phyloP scores from a whole-genome alignment of 2,888 invertebrate genomes.

The Torymus auratus region DNA sequence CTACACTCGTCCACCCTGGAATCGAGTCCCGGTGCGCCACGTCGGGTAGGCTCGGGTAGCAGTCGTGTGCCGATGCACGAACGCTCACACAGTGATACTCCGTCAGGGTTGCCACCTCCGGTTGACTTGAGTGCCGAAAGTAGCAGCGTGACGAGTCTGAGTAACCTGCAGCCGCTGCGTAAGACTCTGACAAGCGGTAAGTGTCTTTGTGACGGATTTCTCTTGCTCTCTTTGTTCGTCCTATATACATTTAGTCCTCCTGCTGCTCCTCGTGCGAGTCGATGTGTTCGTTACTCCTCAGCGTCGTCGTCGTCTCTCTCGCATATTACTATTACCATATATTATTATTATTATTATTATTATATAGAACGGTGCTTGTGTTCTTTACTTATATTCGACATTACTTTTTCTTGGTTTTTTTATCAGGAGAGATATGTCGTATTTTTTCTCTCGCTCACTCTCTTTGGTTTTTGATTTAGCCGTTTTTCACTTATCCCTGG shows the following conservation, averaged over 20 bases:
- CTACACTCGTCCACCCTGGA: conserved; percentile 77
- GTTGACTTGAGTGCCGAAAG: conserved; percentile 96
- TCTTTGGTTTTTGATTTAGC: conserved; percentile 22
- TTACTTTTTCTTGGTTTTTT: conserved; percentile 13
- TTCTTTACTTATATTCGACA: conserved; percentile 2
- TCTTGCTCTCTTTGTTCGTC: not conserved
- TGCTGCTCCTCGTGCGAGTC: conserved; percentile 3
- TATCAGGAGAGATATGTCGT: conserved; percentile 25
- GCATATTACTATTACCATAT: conserved; percentile 34
- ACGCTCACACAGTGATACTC: conserved; percentile 93
- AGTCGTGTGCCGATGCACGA: conserved; percentile 84
- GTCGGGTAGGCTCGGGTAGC: conserved; percentile 79
- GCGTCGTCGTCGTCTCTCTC: conserved; percentile 56
- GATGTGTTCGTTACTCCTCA: conserved; percentile 27
- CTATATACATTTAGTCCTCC: not conserved
- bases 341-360: conserved; percentile 38
- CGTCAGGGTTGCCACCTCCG: conserved; percentile 86
- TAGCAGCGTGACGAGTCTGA: conserved; percentile 95
- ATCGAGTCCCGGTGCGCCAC: conserved; percentile 79
- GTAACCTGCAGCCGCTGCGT: conserved; percentile 88
- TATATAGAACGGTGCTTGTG: conserved; percentile 51
- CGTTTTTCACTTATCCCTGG: conserved; percentile 36
- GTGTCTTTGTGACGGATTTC: conserved; percentile 62
- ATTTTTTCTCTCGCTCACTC: conserved; percentile 31
- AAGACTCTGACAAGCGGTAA: conserved; percentile 87